Evolutionary conservation across 1,140 invertebrate species (phyloP).

Genomic region (Heliothis subflexa): DNA sequence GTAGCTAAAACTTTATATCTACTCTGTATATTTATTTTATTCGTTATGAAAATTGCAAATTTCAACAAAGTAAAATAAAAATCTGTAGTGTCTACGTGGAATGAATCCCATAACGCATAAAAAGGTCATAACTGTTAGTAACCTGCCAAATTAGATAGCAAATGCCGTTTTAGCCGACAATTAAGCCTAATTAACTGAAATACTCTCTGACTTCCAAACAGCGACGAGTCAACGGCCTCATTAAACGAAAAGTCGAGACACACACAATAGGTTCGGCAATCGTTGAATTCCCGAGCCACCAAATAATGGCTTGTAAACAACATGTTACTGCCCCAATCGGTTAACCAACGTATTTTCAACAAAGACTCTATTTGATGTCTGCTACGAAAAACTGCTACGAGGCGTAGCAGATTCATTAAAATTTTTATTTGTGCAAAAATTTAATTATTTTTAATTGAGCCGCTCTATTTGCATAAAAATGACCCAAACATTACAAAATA

Average conservation of each 20-base stretch:
- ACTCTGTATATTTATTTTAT: too few relatives aligned
- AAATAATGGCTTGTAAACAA: constrained; percentile 15
- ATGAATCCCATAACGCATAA: not conserved
- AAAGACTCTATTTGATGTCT: not conserved
- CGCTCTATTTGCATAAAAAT: not conserved
- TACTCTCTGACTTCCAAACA: not conserved
- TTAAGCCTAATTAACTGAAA: constrained; percentile 15
- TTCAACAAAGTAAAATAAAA: too few relatives aligned
- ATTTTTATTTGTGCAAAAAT: not conserved
- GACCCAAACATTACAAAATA: constrained; percentile 4
- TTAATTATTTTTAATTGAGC: not conserved
- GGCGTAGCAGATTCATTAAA: not conserved
- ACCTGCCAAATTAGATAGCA: not conserved
- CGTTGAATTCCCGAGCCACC: not conserved
- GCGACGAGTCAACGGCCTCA: constrained; percentile 28
- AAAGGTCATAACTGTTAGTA: not conserved
- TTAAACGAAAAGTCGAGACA: constrained; percentile 1
- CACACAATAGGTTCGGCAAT: constrained; percentile 11
- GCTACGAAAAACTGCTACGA: not conserved
- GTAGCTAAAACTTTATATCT: not conserved
- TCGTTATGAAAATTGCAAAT: too few relatives aligned
- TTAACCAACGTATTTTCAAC: not conserved
- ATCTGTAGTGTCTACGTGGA: not conserved
- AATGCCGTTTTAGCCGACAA: constrained; percentile 2
- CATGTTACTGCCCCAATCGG: not conserved